Evolutionary conservation across 2,888 invertebrate genomes (phyloP).

Genomic region (Dromius quadrimaculatus): DNA sequence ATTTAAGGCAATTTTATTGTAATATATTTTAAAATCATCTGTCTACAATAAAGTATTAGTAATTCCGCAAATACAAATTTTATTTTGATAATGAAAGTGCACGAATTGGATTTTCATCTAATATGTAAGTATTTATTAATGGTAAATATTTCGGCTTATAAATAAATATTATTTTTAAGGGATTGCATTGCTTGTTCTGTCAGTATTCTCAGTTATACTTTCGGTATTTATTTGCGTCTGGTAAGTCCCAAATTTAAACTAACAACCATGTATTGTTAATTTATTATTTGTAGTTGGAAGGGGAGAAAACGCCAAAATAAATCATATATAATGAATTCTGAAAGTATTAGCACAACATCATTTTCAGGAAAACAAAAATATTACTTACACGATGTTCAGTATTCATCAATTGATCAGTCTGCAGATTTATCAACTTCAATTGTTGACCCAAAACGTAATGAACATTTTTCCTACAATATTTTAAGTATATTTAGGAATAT

Average conservation of each 20-base stretch:
- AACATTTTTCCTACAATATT: slow-evolving; percentile 40
- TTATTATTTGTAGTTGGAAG: slow-evolving; percentile 41
- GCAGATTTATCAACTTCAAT: not conserved
- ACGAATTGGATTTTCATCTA: no score
- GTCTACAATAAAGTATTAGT: slow-evolving; percentile 35
- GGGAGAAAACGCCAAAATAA: slow-evolving; percentile 17
- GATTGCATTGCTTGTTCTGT: slow-evolving; percentile 26
- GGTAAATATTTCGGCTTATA: no score
- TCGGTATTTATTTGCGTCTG: slow-evolving; percentile 41
- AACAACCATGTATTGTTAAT: not conserved
- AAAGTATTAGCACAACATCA: not conserved
- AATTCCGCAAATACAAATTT: not conserved
- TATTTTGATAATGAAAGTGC: no score
- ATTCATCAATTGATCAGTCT: slow-evolving; percentile 42
- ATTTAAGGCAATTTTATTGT: slow-evolving; percentile 25
- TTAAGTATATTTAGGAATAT: slow-evolving; percentile 45
- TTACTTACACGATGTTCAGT: slow-evolving; percentile 30
- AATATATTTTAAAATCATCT: slow-evolving; percentile 38
- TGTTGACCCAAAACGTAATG: slow-evolving; percentile 5
- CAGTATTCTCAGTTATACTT: slow-evolving; percentile 31
- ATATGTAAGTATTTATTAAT: no score
- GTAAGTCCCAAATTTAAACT: slow-evolving; percentile 33
- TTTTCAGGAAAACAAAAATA: slow-evolving; percentile 31
- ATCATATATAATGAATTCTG: slow-evolving; percentile 34
- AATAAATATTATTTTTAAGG: no score